phyloP scores from a whole-genome alignment of 2,888 invertebrate species.

The Zele albiditarsus region DNA sequence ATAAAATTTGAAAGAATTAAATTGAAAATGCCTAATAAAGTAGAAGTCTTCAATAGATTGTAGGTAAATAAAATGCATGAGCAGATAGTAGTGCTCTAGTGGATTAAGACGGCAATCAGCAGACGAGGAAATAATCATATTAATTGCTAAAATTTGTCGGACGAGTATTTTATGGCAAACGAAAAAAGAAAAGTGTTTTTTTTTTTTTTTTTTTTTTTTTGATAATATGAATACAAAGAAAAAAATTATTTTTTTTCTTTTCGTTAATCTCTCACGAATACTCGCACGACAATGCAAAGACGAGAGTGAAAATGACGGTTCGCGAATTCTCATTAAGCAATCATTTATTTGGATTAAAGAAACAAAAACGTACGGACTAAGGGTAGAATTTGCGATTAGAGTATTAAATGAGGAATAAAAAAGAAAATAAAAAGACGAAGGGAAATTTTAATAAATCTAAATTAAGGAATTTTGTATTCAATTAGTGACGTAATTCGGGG shows the following conservation, averaged over 20 bases:
- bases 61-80: constrained; percentile 25
- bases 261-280: not conserved
- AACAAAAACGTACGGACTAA: constrained; percentile 49
- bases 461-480: constrained; percentile 55
- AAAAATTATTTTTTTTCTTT: constrained; percentile 8
- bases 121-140: not conserved
- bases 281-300: constrained; percentile 41
- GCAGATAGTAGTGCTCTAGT: constrained; percentile 25
- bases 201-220: constrained; percentile 40
- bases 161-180: constrained; percentile 30
- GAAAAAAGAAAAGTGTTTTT: constrained; percentile 38
- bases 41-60: constrained; percentile 6
- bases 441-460: constrained; percentile 50
- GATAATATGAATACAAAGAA: not conserved
- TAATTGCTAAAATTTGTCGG: constrained; percentile 14
- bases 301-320: constrained; percentile 24
- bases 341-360: constrained; percentile 28
- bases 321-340: constrained; percentile 28
- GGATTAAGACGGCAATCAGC: constrained; percentile 44
- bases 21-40: not conserved
- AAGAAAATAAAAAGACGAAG: constrained; percentile 41
- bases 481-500: constrained; percentile 60
- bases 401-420: constrained; percentile 40
- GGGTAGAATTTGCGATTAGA: constrained; percentile 48
- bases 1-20: not conserved